These are phyloP conservation scores for Mesorhabditis spiculigera DNA, from an alignment of 2,888 invertebrate species.

Conservation along the genomic window DNA sequence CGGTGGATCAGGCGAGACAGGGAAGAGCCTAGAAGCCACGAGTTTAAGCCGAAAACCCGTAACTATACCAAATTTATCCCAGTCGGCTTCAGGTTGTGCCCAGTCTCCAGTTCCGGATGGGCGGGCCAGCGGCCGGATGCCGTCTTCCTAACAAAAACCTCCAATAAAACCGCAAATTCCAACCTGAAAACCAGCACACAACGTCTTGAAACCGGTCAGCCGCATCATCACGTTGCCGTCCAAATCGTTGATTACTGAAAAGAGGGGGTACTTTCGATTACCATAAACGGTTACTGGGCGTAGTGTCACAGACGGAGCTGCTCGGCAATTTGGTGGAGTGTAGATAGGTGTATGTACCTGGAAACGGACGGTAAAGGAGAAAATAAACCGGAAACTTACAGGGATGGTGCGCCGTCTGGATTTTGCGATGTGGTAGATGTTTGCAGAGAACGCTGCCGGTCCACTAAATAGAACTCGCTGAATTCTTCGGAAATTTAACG, in stretches of 20 bases:
- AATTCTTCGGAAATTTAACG: neutral
- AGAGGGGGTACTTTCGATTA: too few species aligned
- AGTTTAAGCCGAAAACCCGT: constrained; percentile 33
- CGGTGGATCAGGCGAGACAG: constrained; percentile 80
- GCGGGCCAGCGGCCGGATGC: constrained; percentile 26
- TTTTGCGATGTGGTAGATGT: constrained; percentile 37
- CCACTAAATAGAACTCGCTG: constrained; percentile 33
- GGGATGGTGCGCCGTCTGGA: constrained; percentile 39
- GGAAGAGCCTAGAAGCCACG: constrained; percentile 67
- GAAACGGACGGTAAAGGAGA: constrained; percentile 20
- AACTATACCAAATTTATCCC: constrained; percentile 83
- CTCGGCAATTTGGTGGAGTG: constrained; percentile 45
- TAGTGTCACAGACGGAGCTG: constrained; percentile 64
- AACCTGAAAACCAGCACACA: constrained; percentile 49
- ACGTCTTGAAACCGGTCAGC: constrained; percentile 43
- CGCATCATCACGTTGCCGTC: constrained; percentile 83
- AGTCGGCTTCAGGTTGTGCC: constrained; percentile 67
- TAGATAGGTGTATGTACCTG: constrained; percentile 53
- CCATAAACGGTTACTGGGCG: constrained; percentile 69
- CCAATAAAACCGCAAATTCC: constrained; percentile 19
- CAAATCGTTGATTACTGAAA: constrained; percentile 74
- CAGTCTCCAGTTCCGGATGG: constrained; percentile 38
- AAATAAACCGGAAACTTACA: neutral
- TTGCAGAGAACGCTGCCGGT: constrained; percentile 45
- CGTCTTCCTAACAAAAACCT: constrained; percentile 29